These are phyloP conservation scores for Dromaius novaehollandiae DNA, from an alignment of 2,113 vertebrate genomes.

Conservation along the genomic window DNA sequence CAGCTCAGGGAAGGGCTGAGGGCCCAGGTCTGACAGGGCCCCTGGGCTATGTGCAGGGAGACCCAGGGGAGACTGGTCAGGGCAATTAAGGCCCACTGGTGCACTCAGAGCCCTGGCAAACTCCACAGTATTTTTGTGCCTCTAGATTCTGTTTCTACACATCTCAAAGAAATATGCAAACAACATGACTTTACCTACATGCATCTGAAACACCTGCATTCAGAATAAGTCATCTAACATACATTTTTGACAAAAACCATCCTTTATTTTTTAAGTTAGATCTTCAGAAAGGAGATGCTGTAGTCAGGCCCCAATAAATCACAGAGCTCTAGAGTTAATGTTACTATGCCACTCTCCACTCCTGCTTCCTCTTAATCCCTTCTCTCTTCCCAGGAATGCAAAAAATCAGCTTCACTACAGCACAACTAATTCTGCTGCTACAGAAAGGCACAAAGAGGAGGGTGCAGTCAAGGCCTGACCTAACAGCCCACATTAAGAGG, in stretches of 20 bases:
- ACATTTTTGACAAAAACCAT: neutral
- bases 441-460: neutral
- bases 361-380: neutral
- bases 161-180: neutral
- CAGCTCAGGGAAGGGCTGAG: fast-evolving
- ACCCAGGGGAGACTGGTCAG: neutral
- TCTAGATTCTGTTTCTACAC: neutral
- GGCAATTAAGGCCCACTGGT: neutral
- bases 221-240: neutral
- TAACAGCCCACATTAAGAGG: neutral
- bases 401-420: neutral
- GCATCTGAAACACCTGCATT: neutral
- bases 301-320: neutral
- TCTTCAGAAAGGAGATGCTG: neutral
- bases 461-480: neutral
- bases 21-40: neutral
- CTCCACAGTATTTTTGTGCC: too few species aligned
- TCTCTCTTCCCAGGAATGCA: neutral
- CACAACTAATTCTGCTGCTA: neutral
- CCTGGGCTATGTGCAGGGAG: fast-evolving
- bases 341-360: neutral
- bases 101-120: too few species aligned
- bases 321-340: neutral
- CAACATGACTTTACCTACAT: neutral
- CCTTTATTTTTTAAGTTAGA: neutral